Conservation (phyloP, 2,797 vertebrate species). For the Labroides dimidiatus region DNA sequence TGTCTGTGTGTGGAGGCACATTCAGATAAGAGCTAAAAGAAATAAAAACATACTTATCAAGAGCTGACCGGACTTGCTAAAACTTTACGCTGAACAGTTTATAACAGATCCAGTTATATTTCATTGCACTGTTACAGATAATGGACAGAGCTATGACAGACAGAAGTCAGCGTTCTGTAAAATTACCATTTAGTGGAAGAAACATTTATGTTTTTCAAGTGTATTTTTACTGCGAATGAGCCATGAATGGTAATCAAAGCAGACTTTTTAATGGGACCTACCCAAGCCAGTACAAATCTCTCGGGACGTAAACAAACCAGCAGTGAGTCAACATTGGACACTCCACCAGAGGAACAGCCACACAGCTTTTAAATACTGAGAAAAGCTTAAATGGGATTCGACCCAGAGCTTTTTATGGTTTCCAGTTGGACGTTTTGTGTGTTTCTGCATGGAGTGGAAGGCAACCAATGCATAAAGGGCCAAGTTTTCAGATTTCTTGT, state of each 20-base stretch:
- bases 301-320: slow-evolving; percentile 31
- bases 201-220: slow-evolving; percentile 9
- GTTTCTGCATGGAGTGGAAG: slow-evolving; percentile 13
- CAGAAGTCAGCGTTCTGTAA: slow-evolving; percentile 7
- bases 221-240: slow-evolving; percentile 1
- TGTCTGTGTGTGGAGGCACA: too few species aligned
- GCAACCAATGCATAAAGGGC: background rate
- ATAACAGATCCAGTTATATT: background rate
- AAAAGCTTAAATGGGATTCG: slow-evolving; percentile 32
- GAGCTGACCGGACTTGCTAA: slow-evolving; percentile 24
- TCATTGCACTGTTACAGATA: slow-evolving; percentile 5
- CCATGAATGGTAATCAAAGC: background rate
- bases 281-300: slow-evolving; percentile 24
- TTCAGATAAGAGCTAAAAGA: slow-evolving; percentile 27
- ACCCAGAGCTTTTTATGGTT: slow-evolving; percentile 21
- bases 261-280: slow-evolving; percentile 11
- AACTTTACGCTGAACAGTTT: background rate
- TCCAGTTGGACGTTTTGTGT: slow-evolving; percentile 34
- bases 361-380: slow-evolving; percentile 25
- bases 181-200: background rate
- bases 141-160: slow-evolving; percentile 13
- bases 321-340: slow-evolving; percentile 31
- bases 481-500: slow-evolving; percentile 27
- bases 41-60: slow-evolving; percentile 27
- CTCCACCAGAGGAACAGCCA: slow-evolving; percentile 18